Evolutionary conservation across 2,797 vertebrate species (phyloP), one percentile per base, ranked within the genome.

Genomic region (Helostoma temminkii): DNA sequence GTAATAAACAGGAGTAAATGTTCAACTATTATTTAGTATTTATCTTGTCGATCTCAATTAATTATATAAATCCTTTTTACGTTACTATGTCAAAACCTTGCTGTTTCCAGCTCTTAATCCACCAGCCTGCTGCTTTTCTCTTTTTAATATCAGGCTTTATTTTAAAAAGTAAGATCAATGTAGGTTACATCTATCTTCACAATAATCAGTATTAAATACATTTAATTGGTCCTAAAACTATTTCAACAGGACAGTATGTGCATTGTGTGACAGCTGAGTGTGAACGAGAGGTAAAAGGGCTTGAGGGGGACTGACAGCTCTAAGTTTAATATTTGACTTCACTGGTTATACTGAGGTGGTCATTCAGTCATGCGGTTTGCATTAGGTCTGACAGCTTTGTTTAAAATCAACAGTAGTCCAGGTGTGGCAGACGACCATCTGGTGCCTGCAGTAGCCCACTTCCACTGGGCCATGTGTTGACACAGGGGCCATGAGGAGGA

Each of bases 261-360:
- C 47, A 12, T 22, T 46, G 26, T 50, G 43, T 65, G 46, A 71
- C 47, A 56, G 67, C 49, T 61, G 48, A 63, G 74, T 49, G 45
- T 42, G 52, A 59, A 54, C 26, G 48, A 42, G 45, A 67, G 42
- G 46, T 22, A 54, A 64, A 25, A 37, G 63, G 24, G 21, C 6
- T 16, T 24, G 48, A 41, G 24, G 34, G 14, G 10, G 41, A 4
- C 5, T 22, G 10, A 36, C 16, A 46, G 45, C 49, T 58, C 36
- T 39, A 25, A 25, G 82, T 80, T 88, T 87, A 92, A 92, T 91
- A 85, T 91, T 92, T 92, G 80, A 90, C 89, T 89, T 55, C 36
- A 72, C 81, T 65, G 60, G 62, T 66, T 9, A 28, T 39, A 25
- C 45, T 34, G 64, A 69, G 68, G 55, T 28, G 10, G 57, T 67